Evolutionary conservation across 64 coral and sea anemone species (phyloP).

Genomic region (Stichodactyla mertensii): DNA sequence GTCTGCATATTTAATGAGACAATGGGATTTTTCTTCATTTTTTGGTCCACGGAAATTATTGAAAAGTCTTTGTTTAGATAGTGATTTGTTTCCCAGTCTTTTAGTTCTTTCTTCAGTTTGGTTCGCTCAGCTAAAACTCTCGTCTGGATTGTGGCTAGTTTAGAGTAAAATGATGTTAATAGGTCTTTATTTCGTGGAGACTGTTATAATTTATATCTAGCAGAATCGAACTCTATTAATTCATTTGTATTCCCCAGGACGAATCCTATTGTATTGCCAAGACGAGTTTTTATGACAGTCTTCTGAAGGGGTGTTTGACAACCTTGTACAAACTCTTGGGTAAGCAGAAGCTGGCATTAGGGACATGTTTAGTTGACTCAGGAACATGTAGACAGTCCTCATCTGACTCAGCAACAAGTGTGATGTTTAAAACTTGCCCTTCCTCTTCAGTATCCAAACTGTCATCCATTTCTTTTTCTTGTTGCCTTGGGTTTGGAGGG

Average conservation of each 20-base stretch:
- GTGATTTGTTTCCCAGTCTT: slow-evolving; percentile 7
- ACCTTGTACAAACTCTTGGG: background rate
- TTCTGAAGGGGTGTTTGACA: background rate
- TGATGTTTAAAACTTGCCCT: background rate
- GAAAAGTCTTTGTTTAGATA: background rate
- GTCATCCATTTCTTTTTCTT: no score
- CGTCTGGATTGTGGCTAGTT: background rate
- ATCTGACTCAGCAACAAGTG: background rate
- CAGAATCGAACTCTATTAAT: background rate
- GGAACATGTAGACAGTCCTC: background rate
- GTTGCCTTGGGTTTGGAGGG: no score
- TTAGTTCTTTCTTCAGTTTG: slow-evolving; percentile 5
- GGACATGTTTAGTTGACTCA: background rate
- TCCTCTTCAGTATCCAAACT: background rate
- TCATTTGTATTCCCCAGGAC: background rate
- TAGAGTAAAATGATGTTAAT: background rate
- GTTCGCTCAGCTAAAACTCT: background rate
- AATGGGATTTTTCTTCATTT: background rate
- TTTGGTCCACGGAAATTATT: background rate
- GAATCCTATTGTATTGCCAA: slow-evolving; percentile 12
- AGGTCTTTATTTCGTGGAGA: background rate
- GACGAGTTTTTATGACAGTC: background rate
- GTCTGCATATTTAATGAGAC: background rate
- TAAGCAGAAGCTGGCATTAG: background rate
- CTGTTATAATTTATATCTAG: background rate